These are phyloP conservation scores for Salticus scenicus DNA, from an alignment of 2,888 invertebrate species.

Conservation along the genomic window DNA sequence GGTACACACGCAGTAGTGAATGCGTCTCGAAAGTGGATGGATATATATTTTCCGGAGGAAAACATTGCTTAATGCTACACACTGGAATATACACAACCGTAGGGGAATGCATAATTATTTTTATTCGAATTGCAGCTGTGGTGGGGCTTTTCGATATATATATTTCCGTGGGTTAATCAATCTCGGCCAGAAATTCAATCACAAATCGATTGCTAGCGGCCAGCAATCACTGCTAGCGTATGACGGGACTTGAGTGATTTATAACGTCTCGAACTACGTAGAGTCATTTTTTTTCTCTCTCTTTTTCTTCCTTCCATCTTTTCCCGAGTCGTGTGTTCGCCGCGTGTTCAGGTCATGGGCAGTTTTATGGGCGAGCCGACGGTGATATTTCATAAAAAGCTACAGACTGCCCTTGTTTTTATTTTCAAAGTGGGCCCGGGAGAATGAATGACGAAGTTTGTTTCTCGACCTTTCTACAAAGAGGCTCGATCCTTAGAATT, in stretches of 20 bases:
- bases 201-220: slow-evolving; percentile 60
- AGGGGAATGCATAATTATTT: slow-evolving; percentile 64
- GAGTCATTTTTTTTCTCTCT: slow-evolving; percentile 13
- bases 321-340: neutral
- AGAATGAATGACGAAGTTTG: slow-evolving; percentile 26
- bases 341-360: slow-evolving; percentile 45
- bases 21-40: slow-evolving; percentile 17
- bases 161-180: slow-evolving; percentile 69
- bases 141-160: slow-evolving; percentile 43
- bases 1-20: neutral
- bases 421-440: neutral
- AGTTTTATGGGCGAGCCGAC: slow-evolving; percentile 49
- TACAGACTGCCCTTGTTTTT: neutral
- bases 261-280: slow-evolving; percentile 50
- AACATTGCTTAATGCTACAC: slow-evolving; percentile 19
- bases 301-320: slow-evolving; percentile 17
- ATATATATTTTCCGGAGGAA: slow-evolving; percentile 27
- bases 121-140: slow-evolving; percentile 30
- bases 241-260: slow-evolving; percentile 70
- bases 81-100: slow-evolving; percentile 7
- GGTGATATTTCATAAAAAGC: slow-evolving; percentile 22
- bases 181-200: slow-evolving; percentile 68
- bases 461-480: no score
- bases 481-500: no score
- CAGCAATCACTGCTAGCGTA: slow-evolving; percentile 62